These are phyloP conservation scores for Oreocharis arfaki DNA, from an alignment of 2,113 vertebrate species.

Conservation along the genomic window DNA sequence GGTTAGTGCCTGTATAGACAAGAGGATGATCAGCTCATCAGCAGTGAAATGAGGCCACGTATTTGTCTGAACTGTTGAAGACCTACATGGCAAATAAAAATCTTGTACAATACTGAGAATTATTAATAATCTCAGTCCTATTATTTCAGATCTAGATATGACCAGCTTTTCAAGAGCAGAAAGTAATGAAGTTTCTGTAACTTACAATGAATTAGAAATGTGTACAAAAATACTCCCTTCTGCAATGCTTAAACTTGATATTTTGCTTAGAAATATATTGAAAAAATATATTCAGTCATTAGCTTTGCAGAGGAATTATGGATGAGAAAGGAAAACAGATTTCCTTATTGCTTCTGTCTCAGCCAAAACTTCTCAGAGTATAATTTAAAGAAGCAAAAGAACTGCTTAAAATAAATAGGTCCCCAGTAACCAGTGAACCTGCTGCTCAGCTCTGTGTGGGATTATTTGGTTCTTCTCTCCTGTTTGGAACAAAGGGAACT, in stretches of 20 bases:
- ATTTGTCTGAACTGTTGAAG: constrained; percentile 14
- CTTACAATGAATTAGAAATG: background rate
- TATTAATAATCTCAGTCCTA: background rate
- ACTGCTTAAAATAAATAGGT: background rate
- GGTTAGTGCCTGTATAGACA: background rate
- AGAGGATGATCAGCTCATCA: background rate
- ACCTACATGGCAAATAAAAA: constrained; percentile 18
- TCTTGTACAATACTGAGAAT: constrained; percentile 13
- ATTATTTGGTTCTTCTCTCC: background rate
- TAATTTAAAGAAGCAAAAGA: background rate
- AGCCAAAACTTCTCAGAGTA: background rate
- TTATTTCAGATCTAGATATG: constrained; percentile 40
- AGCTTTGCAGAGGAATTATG: background rate
- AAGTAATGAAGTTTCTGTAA: background rate
- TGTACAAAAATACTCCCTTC: constrained; percentile 10
- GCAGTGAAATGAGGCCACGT: background rate
- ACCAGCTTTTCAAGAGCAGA: constrained; percentile 4
- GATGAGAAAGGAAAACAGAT: background rate
- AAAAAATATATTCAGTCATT: background rate
- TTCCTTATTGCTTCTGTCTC: background rate
- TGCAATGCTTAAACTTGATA: background rate
- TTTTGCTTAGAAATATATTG: background rate
- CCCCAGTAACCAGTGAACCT: background rate
- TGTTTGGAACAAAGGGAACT: background rate
- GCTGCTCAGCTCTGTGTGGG: background rate